Evolutionary conservation across 2,888 invertebrate genomes (phyloP), one percentile per base, ranked within the genome.

Genomic region (Philonicus albiceps): DNA sequence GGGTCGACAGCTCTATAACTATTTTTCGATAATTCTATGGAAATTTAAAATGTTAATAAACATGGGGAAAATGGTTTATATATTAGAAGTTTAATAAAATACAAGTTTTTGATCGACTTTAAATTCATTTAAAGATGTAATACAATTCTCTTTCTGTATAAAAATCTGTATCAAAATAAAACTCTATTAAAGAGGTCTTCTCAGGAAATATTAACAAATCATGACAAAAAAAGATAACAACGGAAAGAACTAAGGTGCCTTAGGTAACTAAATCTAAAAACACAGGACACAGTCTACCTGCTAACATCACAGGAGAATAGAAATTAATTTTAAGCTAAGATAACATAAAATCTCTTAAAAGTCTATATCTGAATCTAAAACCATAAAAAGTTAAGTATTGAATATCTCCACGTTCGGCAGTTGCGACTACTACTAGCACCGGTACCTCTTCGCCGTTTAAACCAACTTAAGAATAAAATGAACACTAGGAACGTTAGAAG

Each of bases 401-500:
- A 87, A 86, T 87, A 86, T 78, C 84, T 80, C 76, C 86, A 53
- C 5, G 49, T 78, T 78, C 87, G 49, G 80, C 37, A 74, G 11
- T 34, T 75, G 55, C 87, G 85, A 83, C 88, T 86, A 40, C 76
- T 87, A 30, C 81, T 86, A 75, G 88, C 88, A 85, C 86, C 87
- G 64, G 72, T 86, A 85, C 81, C 87, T 88, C 89, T 88, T 86
- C 89, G 86, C 87, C 89, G 88, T 85, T 89, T 89, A 87, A 89
- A 89, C 89, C 90, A 90, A 88, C 89, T 90, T 87, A 90, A 88
- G 88, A 89, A 90, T 88, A 90, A 86, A 5, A 89, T 88, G 88
- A 90, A 89, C 88, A 90, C 89, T 88, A 89, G 86, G 81, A 89
- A 88, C 86, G 90, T 90, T 88, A 89, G 89, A 87, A 89, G 86